These are phyloP conservation scores for Drosophila trichaetosa DNA, from an alignment of 2,888 invertebrate genomes.

Conservation along the genomic window DNA sequence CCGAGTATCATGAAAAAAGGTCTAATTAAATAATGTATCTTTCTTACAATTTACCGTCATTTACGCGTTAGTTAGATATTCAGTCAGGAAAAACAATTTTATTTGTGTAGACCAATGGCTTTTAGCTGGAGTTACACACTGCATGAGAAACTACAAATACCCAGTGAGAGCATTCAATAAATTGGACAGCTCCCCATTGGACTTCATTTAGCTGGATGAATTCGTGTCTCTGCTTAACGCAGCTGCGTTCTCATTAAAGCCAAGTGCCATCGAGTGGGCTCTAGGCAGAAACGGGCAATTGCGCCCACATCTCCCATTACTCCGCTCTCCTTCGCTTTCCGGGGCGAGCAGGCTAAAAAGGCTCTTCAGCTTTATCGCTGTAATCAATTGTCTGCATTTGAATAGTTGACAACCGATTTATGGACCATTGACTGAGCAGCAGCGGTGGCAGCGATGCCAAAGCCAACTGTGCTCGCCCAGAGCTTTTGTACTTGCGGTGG, in stretches of 20 bases:
- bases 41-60: neutral
- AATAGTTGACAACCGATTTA: slow-evolving; percentile 82
- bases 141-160: neutral
- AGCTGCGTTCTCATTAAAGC: slow-evolving; percentile 73
- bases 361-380: slow-evolving; percentile 78
- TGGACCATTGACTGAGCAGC: slow-evolving; percentile 78
- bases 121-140: neutral
- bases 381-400: slow-evolving; percentile 80
- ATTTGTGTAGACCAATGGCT: neutral
- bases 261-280: slow-evolving; percentile 30
- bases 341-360: slow-evolving; percentile 51
- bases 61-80: neutral
- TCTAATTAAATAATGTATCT: too few relatives aligned
- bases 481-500: slow-evolving; percentile 71
- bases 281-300: slow-evolving; percentile 16
- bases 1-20: neutral
- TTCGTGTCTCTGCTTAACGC: slow-evolving; percentile 49
- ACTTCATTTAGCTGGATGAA: slow-evolving; percentile 28
- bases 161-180: neutral
- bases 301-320: neutral
- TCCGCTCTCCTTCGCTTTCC: neutral
- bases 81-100: neutral
- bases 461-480: slow-evolving; percentile 46
- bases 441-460: slow-evolving; percentile 35
- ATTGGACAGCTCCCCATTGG: slow-evolving; percentile 10